Percentiles rank a stretch among this genome's conserved stretches.
These are phyloP conservation scores for Drosophila baimaii DNA, from an alignment of 1,140 invertebrate species.

Conservation along the genomic window DNA sequence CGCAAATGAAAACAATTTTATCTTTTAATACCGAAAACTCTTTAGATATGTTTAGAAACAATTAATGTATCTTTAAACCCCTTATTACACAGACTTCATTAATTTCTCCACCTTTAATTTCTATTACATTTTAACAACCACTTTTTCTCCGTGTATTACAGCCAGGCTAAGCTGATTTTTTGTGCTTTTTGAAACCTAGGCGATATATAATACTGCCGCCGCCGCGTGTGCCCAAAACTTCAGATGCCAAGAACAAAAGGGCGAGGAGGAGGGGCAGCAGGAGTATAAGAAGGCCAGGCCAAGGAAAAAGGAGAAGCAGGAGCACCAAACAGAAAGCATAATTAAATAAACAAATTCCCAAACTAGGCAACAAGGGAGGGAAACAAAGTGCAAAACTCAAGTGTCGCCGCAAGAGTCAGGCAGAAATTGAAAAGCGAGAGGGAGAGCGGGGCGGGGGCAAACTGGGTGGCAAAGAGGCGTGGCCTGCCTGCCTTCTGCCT, in stretches of 20 bases:
- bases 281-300: background rate
- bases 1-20: too few relatives aligned
- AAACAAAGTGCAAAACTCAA: slow-evolving; percentile 49
- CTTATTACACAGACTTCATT: background rate
- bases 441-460: too few relatives aligned
- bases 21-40: too few relatives aligned
- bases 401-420: slow-evolving; percentile 30
- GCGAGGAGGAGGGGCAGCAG: background rate
- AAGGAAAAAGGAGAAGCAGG: background rate
- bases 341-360: slow-evolving; percentile 55
- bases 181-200: slow-evolving; percentile 7
- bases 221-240: slow-evolving; percentile 30
- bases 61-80: too few relatives aligned
- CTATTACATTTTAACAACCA: background rate
- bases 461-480: slow-evolving; percentile 1
- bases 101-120: background rate
- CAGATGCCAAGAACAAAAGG: slow-evolving; percentile 5
- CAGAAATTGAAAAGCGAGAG: slow-evolving; percentile 14
- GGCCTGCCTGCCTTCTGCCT: slow-evolving; percentile 18
- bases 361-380: slow-evolving; percentile 36
- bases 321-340: slow-evolving; percentile 28
- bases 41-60: background rate
- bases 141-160: background rate
- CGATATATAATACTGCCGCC: slow-evolving; percentile 35
- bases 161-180: slow-evolving; percentile 11